Conservation (phyloP, 2,797 vertebrate species). For the Cuniculus paca region DNA sequence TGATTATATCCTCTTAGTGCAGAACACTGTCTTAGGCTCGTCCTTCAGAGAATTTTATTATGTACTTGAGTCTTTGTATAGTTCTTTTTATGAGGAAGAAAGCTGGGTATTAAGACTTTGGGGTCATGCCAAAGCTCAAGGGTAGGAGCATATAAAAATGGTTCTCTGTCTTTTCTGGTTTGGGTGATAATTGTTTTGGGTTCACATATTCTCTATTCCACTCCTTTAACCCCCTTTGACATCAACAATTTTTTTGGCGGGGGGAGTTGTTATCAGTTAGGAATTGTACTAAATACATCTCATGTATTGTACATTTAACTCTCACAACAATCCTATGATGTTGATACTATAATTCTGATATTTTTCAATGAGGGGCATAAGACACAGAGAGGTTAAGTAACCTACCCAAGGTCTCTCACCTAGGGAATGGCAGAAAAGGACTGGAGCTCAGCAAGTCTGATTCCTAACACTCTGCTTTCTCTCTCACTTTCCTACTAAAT, state of each 20-base stretch:
- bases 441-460: neutral
- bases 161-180: neutral
- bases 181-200: neutral
- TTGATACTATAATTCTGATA: neutral
- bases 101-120: neutral
- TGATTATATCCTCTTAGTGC: constrained; percentile 49
- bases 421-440: neutral
- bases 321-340: neutral
- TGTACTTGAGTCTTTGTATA: constrained; percentile 29
- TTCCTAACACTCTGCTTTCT: neutral
- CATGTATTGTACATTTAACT: neutral
- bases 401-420: neutral
- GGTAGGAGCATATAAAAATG: neutral
- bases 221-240: neutral
- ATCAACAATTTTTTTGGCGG: neutral
- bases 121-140: neutral
- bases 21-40: constrained; percentile 21
- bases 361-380: neutral
- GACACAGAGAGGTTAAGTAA: constrained; percentile 24
- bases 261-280: neutral
- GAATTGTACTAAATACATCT: neutral
- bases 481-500: neutral
- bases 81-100: constrained; percentile 31
- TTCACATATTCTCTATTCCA: neutral
- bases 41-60: constrained; percentile 56